Conservation (phyloP, 2,797 vertebrate species). For the Pygocentrus nattereri region DNA sequence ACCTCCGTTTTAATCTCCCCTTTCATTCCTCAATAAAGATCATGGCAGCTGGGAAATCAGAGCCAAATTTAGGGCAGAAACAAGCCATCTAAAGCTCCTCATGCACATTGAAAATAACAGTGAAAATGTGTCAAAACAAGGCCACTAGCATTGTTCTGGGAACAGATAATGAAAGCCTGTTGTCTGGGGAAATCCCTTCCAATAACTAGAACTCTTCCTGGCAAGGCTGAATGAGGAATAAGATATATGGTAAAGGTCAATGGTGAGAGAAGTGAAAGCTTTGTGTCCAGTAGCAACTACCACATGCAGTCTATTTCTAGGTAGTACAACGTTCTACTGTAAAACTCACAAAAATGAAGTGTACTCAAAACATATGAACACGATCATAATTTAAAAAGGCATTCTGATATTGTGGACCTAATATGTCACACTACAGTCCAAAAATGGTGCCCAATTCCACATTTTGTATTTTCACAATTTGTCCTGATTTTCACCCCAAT, state of each 20-base stretch:
- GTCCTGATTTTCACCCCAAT: not conserved
- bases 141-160: conserved; percentile 32
- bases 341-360: not conserved
- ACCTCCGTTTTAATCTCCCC: not conserved
- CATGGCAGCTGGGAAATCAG: conserved; percentile 8
- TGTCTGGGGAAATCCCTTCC: conserved; percentile 42
- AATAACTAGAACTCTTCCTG: conserved; percentile 37
- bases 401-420: not conserved
- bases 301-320: conserved; percentile 20
- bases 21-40: conserved; percentile 11
- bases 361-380: not conserved
- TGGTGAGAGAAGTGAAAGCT: conserved; percentile 46
- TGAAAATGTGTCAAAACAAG: conserved; percentile 27
- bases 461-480: no score
- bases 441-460: not conserved
- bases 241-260: conserved; percentile 49
- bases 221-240: conserved; percentile 47
- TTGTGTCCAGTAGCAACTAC: conserved; percentile 17
- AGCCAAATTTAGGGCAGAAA: conserved; percentile 4
- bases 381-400: not conserved
- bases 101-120: conserved; percentile 19
- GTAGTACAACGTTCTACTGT: conserved; percentile 24
- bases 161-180: conserved; percentile 42
- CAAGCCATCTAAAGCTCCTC: not conserved
- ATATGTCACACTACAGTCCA: not conserved